Percentiles rank a stretch among this genome's conserved stretches.
These are phyloP conservation scores for Thumatha senex DNA, from an alignment of 2,888 invertebrate species.

Conservation along the genomic window DNA sequence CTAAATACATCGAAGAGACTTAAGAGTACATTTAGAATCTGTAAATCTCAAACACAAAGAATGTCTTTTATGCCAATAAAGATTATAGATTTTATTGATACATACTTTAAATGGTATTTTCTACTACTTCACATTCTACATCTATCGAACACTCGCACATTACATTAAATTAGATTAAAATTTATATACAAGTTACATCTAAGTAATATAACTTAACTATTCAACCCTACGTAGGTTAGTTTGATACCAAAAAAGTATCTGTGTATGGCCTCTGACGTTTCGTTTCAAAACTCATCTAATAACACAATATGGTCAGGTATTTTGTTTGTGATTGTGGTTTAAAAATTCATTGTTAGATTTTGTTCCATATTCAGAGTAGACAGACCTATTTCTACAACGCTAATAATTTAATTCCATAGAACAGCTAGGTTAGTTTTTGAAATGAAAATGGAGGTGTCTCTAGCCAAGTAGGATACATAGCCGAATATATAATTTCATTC, in stretches of 20 bases:
- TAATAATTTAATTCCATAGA: slow-evolving; percentile 50
- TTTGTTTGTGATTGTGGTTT: slow-evolving; percentile 40
- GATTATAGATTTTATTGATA: slow-evolving; percentile 34
- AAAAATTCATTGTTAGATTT: slow-evolving; percentile 32
- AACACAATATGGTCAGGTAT: slow-evolving; percentile 28
- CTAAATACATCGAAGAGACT: slow-evolving; percentile 4
- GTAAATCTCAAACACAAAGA: slow-evolving; percentile 23
- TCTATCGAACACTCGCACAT: slow-evolving; percentile 82
- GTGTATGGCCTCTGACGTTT: slow-evolving; percentile 66
- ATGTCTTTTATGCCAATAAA: slow-evolving; percentile 11
- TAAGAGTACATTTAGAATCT: slow-evolving; percentile 9
- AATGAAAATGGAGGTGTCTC: slow-evolving; percentile 40
- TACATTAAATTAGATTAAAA: slow-evolving; percentile 77
- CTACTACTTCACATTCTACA: slow-evolving; percentile 78
- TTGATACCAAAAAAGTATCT: slow-evolving; percentile 57
- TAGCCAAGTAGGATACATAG: slow-evolving; percentile 21
- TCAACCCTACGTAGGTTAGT: slow-evolving; percentile 59
- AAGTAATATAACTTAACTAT: slow-evolving; percentile 69
- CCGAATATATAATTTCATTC: slow-evolving; percentile 27
- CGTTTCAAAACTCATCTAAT: slow-evolving; percentile 29
- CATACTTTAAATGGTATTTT: slow-evolving; percentile 54
- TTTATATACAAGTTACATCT: slow-evolving; percentile 79
- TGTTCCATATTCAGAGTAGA: slow-evolving; percentile 36
- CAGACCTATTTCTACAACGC: slow-evolving; percentile 34
- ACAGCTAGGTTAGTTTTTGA: slow-evolving; percentile 53